A percentile compares a stretch with the other conserved stretches of the same genome.
These are phyloP conservation scores for Heliconius nattereri DNA, from an alignment of 1,140 invertebrate species.

Conservation along the genomic window DNA sequence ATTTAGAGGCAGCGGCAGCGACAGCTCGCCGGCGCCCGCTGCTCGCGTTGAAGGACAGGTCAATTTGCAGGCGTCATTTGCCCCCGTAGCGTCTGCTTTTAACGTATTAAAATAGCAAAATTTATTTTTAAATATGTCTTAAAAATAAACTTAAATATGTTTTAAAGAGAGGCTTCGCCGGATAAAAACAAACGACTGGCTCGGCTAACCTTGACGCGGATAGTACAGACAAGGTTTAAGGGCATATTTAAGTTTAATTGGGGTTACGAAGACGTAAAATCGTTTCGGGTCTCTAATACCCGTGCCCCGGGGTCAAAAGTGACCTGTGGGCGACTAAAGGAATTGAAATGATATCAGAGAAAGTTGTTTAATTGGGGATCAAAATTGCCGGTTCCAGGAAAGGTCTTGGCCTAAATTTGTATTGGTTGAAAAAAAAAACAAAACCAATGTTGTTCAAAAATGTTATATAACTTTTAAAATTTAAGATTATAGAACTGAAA, in stretches of 20 bases:
- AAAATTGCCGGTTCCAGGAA: constrained; percentile 59
- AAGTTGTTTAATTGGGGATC: constrained; percentile 77
- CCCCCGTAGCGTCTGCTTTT: constrained; percentile 59
- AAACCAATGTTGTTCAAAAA: background rate
- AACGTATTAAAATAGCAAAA: constrained; percentile 39
- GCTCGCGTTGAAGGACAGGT: constrained; percentile 72
- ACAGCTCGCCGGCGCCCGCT: constrained; percentile 68
- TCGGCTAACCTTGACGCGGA: constrained; percentile 49
- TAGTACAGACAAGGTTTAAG: constrained; percentile 59
- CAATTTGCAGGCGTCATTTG: constrained; percentile 74
- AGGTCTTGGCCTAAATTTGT: constrained; percentile 22
- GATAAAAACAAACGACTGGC: background rate
- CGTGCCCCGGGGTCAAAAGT: constrained; percentile 69
- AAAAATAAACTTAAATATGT: constrained; percentile 6
- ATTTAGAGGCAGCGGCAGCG: constrained; percentile 66
- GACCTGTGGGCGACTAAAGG: constrained; percentile 57
- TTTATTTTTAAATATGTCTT: background rate
- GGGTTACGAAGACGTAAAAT: constrained; percentile 65
- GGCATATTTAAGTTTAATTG: constrained; percentile 78
- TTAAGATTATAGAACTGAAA: background rate
- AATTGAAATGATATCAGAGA: constrained; percentile 74
- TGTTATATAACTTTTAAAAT: background rate
- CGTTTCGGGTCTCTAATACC: constrained; percentile 66
- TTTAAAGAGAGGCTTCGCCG: background rate
- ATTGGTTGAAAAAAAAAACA: constrained; percentile 7